phyloP scores from a whole-genome alignment of 2,797 vertebrate genomes.

The Manis pentadactyla region DNA sequence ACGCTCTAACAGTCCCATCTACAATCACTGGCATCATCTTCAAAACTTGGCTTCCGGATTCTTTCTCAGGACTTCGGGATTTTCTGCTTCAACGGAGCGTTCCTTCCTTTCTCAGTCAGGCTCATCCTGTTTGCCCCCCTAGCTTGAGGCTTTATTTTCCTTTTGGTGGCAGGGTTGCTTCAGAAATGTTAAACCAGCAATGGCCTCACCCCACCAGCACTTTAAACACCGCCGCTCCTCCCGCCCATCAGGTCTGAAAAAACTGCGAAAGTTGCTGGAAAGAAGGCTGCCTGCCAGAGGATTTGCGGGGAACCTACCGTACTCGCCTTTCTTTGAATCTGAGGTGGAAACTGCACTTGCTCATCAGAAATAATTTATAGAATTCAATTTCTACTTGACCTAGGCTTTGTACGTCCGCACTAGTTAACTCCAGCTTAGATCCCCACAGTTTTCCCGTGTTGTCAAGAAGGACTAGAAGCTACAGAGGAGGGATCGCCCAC shows the following conservation, averaged over 20 bases:
- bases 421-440: background rate
- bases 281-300: background rate
- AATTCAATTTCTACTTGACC: background rate
- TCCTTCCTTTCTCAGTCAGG: background rate
- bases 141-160: constrained; percentile 2
- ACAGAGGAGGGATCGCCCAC: background rate
- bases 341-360: background rate
- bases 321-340: background rate
- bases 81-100: background rate
- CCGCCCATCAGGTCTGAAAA: constrained; percentile 36
- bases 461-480: background rate
- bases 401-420: background rate
- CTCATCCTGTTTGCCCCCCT: background rate
- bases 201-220: background rate
- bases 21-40: background rate
- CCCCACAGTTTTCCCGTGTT: background rate
- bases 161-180: constrained; percentile 67
- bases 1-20: background rate
- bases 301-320: background rate
- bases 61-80: background rate
- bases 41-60: background rate
- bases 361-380: background rate
- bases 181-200: background rate
- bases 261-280: background rate
- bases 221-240: background rate